A percentile compares a stretch with the other conserved stretches of the same genome.
Evolutionary conservation across 2,888 invertebrate species (phyloP).

Genomic region (Drosophila leonis): DNA sequence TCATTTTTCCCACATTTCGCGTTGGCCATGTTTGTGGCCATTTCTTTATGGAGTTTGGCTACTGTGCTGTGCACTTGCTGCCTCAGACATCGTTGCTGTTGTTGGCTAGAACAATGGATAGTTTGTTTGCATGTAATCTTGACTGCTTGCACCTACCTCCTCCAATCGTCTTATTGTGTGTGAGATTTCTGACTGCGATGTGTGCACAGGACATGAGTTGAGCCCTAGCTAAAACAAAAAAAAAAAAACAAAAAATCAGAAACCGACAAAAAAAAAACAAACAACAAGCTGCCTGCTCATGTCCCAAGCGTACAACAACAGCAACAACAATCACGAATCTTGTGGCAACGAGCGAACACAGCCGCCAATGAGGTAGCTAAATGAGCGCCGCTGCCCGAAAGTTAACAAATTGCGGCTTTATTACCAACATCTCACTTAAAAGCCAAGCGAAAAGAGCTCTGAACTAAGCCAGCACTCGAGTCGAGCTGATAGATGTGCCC

Average conservation of each 20-base stretch:
- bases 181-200: slow-evolving; percentile 55
- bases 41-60: slow-evolving; percentile 66
- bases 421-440: slow-evolving; percentile 82
- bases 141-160: slow-evolving; percentile 19
- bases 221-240: slow-evolving; percentile 9
- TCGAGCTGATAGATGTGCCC: slow-evolving; percentile 77
- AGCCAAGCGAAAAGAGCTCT: slow-evolving; percentile 38
- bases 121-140: slow-evolving; percentile 78
- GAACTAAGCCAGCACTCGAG: slow-evolving; percentile 18
- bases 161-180: slow-evolving; percentile 23
- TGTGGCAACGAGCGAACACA: slow-evolving; percentile 71
- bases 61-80: slow-evolving; percentile 74
- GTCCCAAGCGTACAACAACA: slow-evolving; percentile 30
- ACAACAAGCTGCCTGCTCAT: slow-evolving; percentile 40
- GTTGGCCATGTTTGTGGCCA: slow-evolving; percentile 62
- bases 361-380: slow-evolving; percentile 82
- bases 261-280: not conserved
- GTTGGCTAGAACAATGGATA: slow-evolving; percentile 71
- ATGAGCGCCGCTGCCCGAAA: slow-evolving; percentile 66
- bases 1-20: slow-evolving; percentile 73
- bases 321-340: slow-evolving; percentile 63
- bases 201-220: slow-evolving; percentile 71
- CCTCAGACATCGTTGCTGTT: slow-evolving; percentile 11
- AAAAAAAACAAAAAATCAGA: slow-evolving; percentile 11
- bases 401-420: slow-evolving; percentile 81